A percentile compares a stretch with the other conserved stretches of the same genome.
These are phyloP conservation scores for Aporrectodea caliginosa DNA, from an alignment of 1,140 invertebrate genomes.

Conservation along the genomic window DNA sequence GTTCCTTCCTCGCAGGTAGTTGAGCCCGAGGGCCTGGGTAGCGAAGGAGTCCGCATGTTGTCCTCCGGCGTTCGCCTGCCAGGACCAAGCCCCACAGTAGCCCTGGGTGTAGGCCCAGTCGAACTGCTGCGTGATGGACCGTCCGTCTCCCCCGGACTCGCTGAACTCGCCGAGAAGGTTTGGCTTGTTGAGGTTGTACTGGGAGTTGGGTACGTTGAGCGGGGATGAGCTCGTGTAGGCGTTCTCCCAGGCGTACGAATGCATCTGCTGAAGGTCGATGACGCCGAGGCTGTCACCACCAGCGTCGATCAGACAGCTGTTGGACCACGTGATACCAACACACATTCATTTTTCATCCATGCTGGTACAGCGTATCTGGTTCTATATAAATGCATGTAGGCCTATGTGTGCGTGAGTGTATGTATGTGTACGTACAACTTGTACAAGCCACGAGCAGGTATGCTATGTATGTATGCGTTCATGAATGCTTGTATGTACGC, in stretches of 20 bases:
- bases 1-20: conserved; percentile 34
- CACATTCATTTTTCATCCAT: too few species aligned
- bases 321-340: too few species aligned
- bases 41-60: conserved; percentile 41
- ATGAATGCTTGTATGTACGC: too few species aligned
- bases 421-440: too few species aligned
- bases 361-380: too few species aligned
- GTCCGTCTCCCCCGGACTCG: conserved; percentile 41
- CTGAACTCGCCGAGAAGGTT: conserved; percentile 55
- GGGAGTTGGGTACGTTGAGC: conserved; percentile 13
- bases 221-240: neutral
- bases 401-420: too few species aligned
- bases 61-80: conserved; percentile 48
- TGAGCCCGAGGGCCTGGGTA: conserved; percentile 41
- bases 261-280: neutral
- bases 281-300: neutral
- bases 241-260: neutral
- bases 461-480: too few species aligned
- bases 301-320: neutral
- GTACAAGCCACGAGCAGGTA: too few species aligned
- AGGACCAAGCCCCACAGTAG: conserved; percentile 50
- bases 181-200: conserved; percentile 50
- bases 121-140: conserved; percentile 44
- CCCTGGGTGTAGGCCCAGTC: conserved; percentile 49
- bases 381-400: too few species aligned